phyloP scores from a whole-genome alignment of 1,140 invertebrate species.

The Rhagoletis zephyria region DNA sequence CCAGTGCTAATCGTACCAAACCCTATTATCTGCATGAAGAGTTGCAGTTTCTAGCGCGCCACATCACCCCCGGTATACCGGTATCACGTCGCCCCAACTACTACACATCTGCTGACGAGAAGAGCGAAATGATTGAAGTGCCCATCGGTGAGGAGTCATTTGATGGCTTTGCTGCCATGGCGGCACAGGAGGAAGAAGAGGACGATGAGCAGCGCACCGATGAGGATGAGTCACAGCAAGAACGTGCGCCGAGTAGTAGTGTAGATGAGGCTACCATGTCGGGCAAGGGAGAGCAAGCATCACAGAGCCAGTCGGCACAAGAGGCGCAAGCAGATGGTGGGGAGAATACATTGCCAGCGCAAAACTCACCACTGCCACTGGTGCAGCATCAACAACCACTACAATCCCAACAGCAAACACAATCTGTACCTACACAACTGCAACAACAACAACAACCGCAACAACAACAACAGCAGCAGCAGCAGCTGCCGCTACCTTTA shows the following conservation, averaged over 20 bases:
- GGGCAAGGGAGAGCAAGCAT: slow-evolving; percentile 57
- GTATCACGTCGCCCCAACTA: slow-evolving; percentile 59
- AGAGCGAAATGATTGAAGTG: slow-evolving; percentile 55
- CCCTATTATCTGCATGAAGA: slow-evolving; percentile 66
- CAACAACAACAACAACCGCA: slow-evolving; percentile 33
- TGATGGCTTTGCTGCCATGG: slow-evolving; percentile 56
- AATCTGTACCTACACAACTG: neutral
- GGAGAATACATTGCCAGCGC: neutral
- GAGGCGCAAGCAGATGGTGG: neutral
- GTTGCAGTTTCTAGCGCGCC: slow-evolving; percentile 62
- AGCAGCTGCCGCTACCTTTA: neutral
- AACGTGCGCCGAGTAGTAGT: slow-evolving; percentile 42
- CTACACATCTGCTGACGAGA: slow-evolving; percentile 51
- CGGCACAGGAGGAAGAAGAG: slow-evolving; percentile 54
- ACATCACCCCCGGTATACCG: slow-evolving; percentile 67
- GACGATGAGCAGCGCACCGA: slow-evolving; percentile 55
- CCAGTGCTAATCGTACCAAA: slow-evolving; percentile 63
- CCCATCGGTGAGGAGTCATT: slow-evolving; percentile 56
- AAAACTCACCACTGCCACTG: slow-evolving; percentile 52
- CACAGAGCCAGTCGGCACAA: neutral
- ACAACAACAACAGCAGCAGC: slow-evolving; percentile 37
- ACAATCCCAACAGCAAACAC: slow-evolving; percentile 11
- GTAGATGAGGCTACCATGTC: slow-evolving; percentile 44
- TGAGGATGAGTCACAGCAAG: slow-evolving; percentile 56
- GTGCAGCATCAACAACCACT: neutral